Base-by-base conservation (phyloP, 2,113 vertebrate species). In the Stigmatopora nigra region DNA sequence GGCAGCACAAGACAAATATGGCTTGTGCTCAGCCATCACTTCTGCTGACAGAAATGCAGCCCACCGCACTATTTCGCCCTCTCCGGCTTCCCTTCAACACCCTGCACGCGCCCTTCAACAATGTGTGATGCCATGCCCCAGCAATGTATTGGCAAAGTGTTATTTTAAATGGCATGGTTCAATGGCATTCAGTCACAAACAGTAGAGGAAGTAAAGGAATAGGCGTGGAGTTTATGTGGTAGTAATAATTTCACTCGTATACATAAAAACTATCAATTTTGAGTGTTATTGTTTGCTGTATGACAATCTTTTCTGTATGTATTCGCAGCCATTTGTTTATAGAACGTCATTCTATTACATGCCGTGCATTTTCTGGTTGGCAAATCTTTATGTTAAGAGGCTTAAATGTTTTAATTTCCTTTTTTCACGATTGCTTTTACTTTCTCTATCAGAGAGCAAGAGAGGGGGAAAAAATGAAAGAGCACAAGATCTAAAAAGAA, bases 1-100 rank as follows among this genome's bases (percentile, higher is more conserved):
- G 91, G 90, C 90, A 91, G 89, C 85, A 87, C 84, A 91, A 91
- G 90, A 91, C 91, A 87, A 90, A 92, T 91, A 91, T 89, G 83
- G 81, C 73, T 78, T 84, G 73, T 78, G 75, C 85, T 89, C 88
- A 89, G 90, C 89, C 89, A 92, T 92, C 87, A 90, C 89, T 92
- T 91, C 87, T 90, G 86, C 86, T 92, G 91, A 92, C 91, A 92
- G 90, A 91, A 89, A 80, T 90, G 87, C 91, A 90, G 88, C 89
- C 90, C 87, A 84, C 88, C 88, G 88, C 89, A 90, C 84, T 90
- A 89, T 90, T 90, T 83, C 68, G 88, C 88, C 89, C 89, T 88
- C 89, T 81, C 82, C 60, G 62, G 73, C 86, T 85, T 86, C 84
- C 86, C 84, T 82, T 86, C 83, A 71, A 68, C 84, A 86, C 83